phyloP scores from a whole-genome alignment of 2,113 vertebrate genomes.

The Neogobius melanostomus region DNA sequence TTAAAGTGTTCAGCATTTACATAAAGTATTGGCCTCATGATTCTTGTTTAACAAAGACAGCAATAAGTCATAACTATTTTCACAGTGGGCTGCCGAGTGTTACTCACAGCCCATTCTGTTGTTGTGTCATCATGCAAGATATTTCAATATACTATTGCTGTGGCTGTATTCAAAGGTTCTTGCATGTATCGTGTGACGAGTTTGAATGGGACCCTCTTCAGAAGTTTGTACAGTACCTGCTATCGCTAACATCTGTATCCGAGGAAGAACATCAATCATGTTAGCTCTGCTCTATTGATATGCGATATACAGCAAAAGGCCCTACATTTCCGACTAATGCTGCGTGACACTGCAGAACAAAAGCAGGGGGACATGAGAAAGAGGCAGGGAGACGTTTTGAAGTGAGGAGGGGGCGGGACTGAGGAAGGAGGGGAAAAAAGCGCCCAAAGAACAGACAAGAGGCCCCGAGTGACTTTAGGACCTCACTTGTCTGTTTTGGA shows the following conservation, averaged over 20 bases:
- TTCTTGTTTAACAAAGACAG: too few relatives aligned
- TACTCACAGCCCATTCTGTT: too few relatives aligned
- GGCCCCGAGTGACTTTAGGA: slow-evolving; percentile 50
- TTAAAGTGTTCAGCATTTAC: too few relatives aligned
- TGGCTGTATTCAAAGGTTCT: too few relatives aligned
- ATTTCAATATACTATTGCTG: too few relatives aligned
- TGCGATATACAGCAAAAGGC: slow-evolving; percentile 4
- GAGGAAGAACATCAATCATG: background rate
- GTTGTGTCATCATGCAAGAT: too few relatives aligned
- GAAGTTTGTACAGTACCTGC: slow-evolving; percentile 1
- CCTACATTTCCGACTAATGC: background rate
- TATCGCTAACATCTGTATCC: background rate
- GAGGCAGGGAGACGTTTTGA: background rate
- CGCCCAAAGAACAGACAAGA: slow-evolving; percentile 34
- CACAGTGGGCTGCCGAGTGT: too few relatives aligned
- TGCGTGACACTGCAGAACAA: slow-evolving; percentile 10
- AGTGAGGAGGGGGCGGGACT: slow-evolving; percentile 16
- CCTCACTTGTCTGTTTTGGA: slow-evolving; percentile 51
- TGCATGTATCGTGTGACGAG: background rate
- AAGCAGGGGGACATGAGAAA: slow-evolving; percentile 21
- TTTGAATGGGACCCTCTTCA: background rate
- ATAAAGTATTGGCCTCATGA: too few relatives aligned
- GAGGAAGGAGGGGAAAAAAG: slow-evolving; percentile 27
- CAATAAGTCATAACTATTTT: too few relatives aligned
- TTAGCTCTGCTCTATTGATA: background rate